Percentiles rank a stretch among this genome's conserved stretches.
Evolutionary conservation across 2,113 vertebrate species (phyloP).

Genomic region (Fulmarus glacialis): DNA sequence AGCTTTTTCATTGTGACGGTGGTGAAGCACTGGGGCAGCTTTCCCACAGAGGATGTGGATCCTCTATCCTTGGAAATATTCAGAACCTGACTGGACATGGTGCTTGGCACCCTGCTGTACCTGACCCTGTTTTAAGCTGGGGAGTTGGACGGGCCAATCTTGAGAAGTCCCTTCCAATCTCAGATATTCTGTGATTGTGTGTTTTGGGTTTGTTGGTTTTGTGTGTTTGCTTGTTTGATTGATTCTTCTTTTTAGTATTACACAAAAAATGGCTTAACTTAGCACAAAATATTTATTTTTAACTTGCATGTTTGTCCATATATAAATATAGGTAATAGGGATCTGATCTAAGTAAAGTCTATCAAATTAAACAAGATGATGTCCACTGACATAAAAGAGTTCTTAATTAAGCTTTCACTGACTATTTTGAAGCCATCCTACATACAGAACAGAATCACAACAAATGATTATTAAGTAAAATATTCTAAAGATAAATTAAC

Average conservation of each 20-base stretch:
- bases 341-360: background rate
- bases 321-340: background rate
- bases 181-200: background rate
- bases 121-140: background rate
- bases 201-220: background rate
- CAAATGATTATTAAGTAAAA: background rate
- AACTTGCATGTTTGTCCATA: background rate
- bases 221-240: background rate
- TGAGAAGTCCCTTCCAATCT: background rate
- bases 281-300: background rate
- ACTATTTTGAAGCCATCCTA: background rate
- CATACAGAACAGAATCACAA: background rate
- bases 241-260: background rate
- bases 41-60: background rate
- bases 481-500: background rate
- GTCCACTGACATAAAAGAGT: background rate
- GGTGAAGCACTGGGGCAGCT: background rate
- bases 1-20: rapidly evolving
- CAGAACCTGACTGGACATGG: background rate
- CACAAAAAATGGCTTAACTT: background rate
- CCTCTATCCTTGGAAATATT: background rate
- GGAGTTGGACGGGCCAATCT: background rate
- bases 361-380: background rate
- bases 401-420: background rate
- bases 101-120: background rate